Conservation (phyloP, 2,113 vertebrate species). For the Thinocorus orbignyianus region DNA sequence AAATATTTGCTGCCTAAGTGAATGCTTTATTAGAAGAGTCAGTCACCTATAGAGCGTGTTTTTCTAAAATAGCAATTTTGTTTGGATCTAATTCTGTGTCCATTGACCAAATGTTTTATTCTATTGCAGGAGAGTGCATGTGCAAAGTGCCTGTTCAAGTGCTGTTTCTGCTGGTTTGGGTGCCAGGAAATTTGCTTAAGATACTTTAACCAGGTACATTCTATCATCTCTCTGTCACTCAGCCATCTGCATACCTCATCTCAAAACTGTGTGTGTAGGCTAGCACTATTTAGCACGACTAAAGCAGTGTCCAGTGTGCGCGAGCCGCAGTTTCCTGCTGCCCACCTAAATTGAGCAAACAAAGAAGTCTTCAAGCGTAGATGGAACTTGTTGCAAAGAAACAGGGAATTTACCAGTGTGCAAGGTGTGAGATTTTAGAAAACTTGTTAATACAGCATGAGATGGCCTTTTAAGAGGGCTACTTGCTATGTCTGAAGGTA, state of each 20-base stretch:
- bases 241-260: neutral
- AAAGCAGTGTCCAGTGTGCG: neutral
- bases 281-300: neutral
- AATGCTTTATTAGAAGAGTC: neutral
- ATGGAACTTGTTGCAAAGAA: neutral
- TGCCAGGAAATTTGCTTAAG: conserved; percentile 63
- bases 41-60: neutral
- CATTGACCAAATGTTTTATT: neutral
- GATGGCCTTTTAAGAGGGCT: neutral
- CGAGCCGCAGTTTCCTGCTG: neutral
- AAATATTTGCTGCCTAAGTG: neutral
- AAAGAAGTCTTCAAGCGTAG: neutral
- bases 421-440: neutral
- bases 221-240: neutral
- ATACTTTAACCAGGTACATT: conserved; percentile 77
- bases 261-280: neutral
- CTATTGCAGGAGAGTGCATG: conserved; percentile 54
- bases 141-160: conserved; percentile 35
- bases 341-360: neutral
- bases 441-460: neutral
- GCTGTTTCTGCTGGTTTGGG: conserved; percentile 67
- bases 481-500: neutral
- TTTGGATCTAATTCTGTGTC: neutral
- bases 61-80: neutral
- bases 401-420: neutral